Percentiles rank a stretch among this genome's conserved stretches.
Conservation (phyloP, 2,888 invertebrate genomes). For the Deilephila porcellus region DNA sequence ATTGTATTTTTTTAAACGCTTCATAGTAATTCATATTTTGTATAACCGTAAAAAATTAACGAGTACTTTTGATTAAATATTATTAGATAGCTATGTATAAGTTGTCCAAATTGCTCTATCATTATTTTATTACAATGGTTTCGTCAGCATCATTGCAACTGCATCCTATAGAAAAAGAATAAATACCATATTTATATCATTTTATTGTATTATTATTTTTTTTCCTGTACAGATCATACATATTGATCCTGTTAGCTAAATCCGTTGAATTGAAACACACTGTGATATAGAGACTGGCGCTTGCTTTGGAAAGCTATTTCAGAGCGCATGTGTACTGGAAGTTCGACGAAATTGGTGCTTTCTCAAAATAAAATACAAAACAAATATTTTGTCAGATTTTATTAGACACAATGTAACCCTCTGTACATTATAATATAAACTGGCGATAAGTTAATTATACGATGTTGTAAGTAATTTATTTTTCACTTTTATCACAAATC, state of each 20-base stretch:
- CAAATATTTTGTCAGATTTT: slow-evolving; percentile 23
- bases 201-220: slow-evolving; percentile 43
- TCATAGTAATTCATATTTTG: slow-evolving; percentile 8
- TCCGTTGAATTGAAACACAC: background rate
- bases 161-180: slow-evolving; percentile 73
- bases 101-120: slow-evolving; percentile 64
- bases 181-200: slow-evolving; percentile 75
- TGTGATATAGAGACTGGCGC: background rate
- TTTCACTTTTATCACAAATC: slow-evolving; percentile 24
- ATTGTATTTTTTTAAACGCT: slow-evolving; percentile 15
- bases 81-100: slow-evolving; percentile 31
- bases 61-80: slow-evolving; percentile 20
- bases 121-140: slow-evolving; percentile 61
- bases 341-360: background rate
- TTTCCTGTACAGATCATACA: too few species aligned
- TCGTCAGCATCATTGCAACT: slow-evolving; percentile 71
- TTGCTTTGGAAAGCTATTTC: background rate
- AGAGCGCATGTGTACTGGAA: background rate
- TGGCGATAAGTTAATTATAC: slow-evolving; percentile 26
- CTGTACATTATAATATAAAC: slow-evolving; percentile 28
- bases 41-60: background rate
- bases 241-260: background rate
- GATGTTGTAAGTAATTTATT: background rate
- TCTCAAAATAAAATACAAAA: background rate
- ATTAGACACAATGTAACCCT: slow-evolving; percentile 28